Conservation (phyloP, 2,888 invertebrate species). For the Hemithea aestivaria region DNA sequence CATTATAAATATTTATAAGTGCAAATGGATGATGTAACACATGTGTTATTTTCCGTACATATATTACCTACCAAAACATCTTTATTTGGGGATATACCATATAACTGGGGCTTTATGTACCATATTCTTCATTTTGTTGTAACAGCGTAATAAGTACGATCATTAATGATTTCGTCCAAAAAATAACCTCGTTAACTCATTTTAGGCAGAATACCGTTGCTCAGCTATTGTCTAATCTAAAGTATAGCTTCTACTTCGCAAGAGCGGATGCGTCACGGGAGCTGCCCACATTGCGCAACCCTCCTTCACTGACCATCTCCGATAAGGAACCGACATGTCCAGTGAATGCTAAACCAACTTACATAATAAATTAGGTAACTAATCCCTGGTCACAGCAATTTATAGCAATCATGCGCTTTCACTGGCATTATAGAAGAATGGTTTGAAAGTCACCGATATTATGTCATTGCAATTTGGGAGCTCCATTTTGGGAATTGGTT, state of each 20-base stretch:
- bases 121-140: too few species aligned
- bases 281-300: constrained; percentile 27
- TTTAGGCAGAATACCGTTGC: too few species aligned
- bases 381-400: constrained; percentile 14
- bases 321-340: constrained; percentile 21
- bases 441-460: constrained; percentile 25
- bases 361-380: constrained; percentile 25
- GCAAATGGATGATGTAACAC: too few species aligned
- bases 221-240: constrained; percentile 1
- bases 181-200: too few species aligned
- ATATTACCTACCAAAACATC: too few species aligned
- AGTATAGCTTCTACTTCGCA: constrained; percentile 19
- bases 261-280: constrained; percentile 40
- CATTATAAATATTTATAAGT: too few species aligned
- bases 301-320: constrained; percentile 11
- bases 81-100: too few species aligned
- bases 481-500: constrained; percentile 6
- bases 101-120: too few species aligned
- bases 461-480: constrained; percentile 4
- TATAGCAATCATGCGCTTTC: constrained; percentile 50
- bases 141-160: too few species aligned
- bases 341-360: constrained; percentile 22
- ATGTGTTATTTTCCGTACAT: too few species aligned
- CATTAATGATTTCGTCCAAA: too few species aligned
- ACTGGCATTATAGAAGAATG: constrained; percentile 33